These are phyloP conservation scores for Calephelis nemesis DNA, from an alignment of 1,140 invertebrate genomes.

Conservation along the genomic window DNA sequence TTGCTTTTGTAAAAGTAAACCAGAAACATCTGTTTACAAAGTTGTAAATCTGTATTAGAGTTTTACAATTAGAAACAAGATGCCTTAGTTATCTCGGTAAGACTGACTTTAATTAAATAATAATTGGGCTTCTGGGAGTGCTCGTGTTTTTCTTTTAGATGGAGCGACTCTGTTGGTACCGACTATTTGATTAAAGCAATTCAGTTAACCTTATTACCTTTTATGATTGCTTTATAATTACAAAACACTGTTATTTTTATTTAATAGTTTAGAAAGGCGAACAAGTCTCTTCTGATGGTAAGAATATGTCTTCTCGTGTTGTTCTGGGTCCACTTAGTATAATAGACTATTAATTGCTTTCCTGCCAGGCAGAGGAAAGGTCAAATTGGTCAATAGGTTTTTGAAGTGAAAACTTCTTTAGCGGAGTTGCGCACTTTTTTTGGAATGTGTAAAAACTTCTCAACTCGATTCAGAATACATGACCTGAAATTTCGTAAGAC, in stretches of 20 bases:
- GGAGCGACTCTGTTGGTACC: constrained; percentile 15
- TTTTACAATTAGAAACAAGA: constrained; percentile 26
- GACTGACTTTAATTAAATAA: constrained; percentile 40
- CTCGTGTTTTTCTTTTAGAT: constrained; percentile 33
- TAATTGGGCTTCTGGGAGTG: constrained; percentile 38
- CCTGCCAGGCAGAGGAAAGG: no score
- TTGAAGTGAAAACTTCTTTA: no score
- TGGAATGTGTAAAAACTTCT: no score
- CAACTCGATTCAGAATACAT: no score
- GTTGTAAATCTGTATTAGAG: constrained; percentile 6
- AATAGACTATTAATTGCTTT: no score
- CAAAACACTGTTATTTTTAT: not conserved
- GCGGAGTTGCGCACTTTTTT: no score
- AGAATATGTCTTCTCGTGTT: no score
- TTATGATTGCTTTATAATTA: constrained; percentile 3
- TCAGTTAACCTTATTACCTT: constrained; percentile 18
- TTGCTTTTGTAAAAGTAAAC: not conserved
- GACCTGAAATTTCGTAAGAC: no score
- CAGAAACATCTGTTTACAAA: not conserved
- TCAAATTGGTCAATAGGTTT: no score
- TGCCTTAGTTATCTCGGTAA: constrained; percentile 26
- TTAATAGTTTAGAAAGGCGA: not conserved
- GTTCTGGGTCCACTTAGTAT: no score
- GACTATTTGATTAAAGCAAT: constrained; percentile 24
- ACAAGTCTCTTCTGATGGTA: no score